phyloP scores from a whole-genome alignment of 2,113 vertebrate genomes.

The Galemys pyrenaicus region DNA sequence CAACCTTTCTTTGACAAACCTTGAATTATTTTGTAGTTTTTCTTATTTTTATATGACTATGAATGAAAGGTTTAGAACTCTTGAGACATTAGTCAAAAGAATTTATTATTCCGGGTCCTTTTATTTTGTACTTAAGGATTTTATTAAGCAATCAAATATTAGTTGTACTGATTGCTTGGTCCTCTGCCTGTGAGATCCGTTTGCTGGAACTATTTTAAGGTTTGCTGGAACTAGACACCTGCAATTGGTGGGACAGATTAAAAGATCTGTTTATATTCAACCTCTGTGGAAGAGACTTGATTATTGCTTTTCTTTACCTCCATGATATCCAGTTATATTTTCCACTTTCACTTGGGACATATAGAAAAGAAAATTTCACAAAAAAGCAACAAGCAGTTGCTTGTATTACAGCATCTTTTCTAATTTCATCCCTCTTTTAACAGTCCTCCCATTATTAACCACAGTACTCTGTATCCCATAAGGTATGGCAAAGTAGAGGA shows the following conservation, averaged over 20 bases:
- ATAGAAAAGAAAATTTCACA: conserved; percentile 42
- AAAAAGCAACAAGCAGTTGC: background rate
- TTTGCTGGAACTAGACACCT: background rate
- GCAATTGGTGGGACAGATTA: background rate
- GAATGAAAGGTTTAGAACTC: conserved; percentile 37
- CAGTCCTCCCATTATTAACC: background rate
- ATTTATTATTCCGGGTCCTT: conserved; percentile 1
- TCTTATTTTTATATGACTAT: background rate
- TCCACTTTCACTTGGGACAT: conserved; percentile 45
- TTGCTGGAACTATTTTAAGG: conserved; percentile 40
- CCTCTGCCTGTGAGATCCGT: background rate
- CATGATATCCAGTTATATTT: conserved; percentile 34
- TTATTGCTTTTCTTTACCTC: background rate
- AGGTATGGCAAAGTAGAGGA: background rate
- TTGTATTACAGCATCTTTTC: conserved; percentile 27
- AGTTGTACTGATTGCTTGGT: background rate
- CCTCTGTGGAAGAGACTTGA: background rate
- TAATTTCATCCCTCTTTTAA: background rate
- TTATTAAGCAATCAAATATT: conserved; percentile 16
- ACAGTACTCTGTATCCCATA: background rate
- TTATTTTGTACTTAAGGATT: conserved; percentile 15
- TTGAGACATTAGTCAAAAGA: background rate
- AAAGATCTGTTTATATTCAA: background rate
- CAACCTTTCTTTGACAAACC: background rate
- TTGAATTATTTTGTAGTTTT: conserved; percentile 22